Base-by-base conservation (phyloP, 2,888 invertebrate species). In the Tortricodes alternella region DNA sequence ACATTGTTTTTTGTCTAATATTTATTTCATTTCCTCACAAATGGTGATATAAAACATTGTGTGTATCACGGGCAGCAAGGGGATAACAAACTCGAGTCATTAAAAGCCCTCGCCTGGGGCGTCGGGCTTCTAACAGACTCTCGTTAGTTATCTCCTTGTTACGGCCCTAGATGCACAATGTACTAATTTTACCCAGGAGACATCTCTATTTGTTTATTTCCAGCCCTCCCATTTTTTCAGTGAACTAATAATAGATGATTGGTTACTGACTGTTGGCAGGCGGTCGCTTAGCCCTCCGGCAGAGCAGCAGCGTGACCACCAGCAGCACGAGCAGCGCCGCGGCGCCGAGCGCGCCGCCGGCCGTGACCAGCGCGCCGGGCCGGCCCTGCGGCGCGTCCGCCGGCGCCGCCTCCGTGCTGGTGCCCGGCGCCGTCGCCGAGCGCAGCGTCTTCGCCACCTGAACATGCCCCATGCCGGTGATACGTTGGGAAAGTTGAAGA, bases 321-420 rank as follows among this genome's bases (percentile, higher is more conserved):
- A 85, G 74, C 27, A 86, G 66, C 8, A 83, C 73, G 13, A 89
- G 64, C 38, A 89, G 60, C 1, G 83, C 82, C 0, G 82, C 77
- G 1, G 83, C 89, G 0, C 86, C 91, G 16, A 83, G 71, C 29
- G 86, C 85, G 2, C 89, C 89, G 18, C 85, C 91, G 3, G 88
- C 89, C 5, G 88, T 85, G 34, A 89, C 76, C 49, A 88, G 74
- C 32, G 87, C 81, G 24, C 78, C 80, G 0, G 81, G 76, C 1
- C 75, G 74, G 13, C 77, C 59, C 11, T 66, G 67, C 60, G 60
- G 53, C 60, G 61, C 67, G 37, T 71, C 71, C 6, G 69, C 68
- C 1, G 70, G 69, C 0, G 75, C 71, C 0, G 75, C 73, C 16
- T 73, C 71, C 0, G 71, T 65, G 19, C 58, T 67, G 53, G 49